Evolutionary conservation across 2,797 vertebrate genomes (phyloP), one percentile per base, ranked within the genome.

Genomic region (Pampus argenteus): DNA sequence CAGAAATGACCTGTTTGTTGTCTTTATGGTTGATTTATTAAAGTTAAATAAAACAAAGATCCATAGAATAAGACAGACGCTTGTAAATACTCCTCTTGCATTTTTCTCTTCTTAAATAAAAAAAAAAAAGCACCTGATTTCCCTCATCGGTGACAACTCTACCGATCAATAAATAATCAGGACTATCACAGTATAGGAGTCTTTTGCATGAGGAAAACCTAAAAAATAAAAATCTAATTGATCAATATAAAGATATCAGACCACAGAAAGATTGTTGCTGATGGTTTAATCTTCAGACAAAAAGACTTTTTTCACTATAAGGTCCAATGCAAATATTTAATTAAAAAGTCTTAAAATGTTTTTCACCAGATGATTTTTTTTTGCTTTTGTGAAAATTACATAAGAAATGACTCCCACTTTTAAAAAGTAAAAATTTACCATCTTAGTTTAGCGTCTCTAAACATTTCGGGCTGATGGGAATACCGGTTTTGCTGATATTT

Each of bases 261-360:
- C 40, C 7, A 8, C 7, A 36, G 14, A 8, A 44, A 9, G 29
- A 36, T 11, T 9, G 10, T 31, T 62, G 13, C 6, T 57, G 10
- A 13, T 58, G 9, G 49, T 62, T 62, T 48, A 26, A 58, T 55
- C 44, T 18, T 20, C 2, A 49, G 9, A 60, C 28, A 55, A 14
- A 11, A 56, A 26, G 14, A 4, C 1, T 18, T 18, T 11, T 15
- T 20, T 5, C 11, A n/a, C 18, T 60, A n/a, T 14, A 17, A n/a
- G 29, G 29, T 64, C 49, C 18, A 15, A n/a, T n/a, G n/a, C n/a
- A n/a, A n/a, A n/a, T n/a, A n/a, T n/a, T n/a, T n/a, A n/a, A n/a
- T n/a, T n/a, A n/a, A n/a, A n/a, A n/a, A n/a, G n/a, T n/a, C n/a
- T n/a, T n/a, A n/a, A n/a, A n/a, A n/a, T n/a, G n/a, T n/a, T n/a